Base-by-base conservation (phyloP, 2,113 vertebrate genomes). In the Myotis lucifugus region DNA sequence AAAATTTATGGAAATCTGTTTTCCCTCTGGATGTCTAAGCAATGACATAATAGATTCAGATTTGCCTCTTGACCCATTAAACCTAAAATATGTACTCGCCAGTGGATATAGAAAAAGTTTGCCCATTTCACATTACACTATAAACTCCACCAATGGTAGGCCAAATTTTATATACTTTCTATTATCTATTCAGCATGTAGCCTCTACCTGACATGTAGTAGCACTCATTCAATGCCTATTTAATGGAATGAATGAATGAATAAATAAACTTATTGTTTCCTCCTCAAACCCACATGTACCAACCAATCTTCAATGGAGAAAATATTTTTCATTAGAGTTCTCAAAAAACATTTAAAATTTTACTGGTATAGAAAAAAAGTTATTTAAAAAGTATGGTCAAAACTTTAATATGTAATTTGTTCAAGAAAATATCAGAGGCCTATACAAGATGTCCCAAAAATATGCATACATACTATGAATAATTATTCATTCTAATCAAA, bases 341-440 rank as follows among this genome's bases (percentile, higher is more conserved):
- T 48, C 61, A 19, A 96, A 52, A 52, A 46, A 42, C 2, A 54
- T 19, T 34, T 64, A 11, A n/a, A 19, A 72, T 85, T n/a, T 94
- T 64, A 76, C 48, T 64, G 32, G 74, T 42, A 61, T 13, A 72
- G 27, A 29, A 29, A 93, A 77, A 70, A 4, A 82, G 2, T 13
- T 3, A 2, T 2, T 79, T 42, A 34, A 27, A 87, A 92, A 73
- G 1, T 17, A 64, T 52, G 6, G 13, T 3, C 23, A 66, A 21
- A 46, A 93, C 97, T 67, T 0, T 48, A 89, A 90, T 95, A 83
- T 13, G 11, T 14, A 42, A 67, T 27, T 13, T 78, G 17, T 76
- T 90, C 37, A 61, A 74, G 37, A 77, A 27, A 6, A 67, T 91
- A 46, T 56, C 8, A 76, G 50, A 90, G 87, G 54, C 0, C 56